Evolutionary conservation across 2,888 invertebrate genomes (phyloP), one percentile per base, ranked within the genome.

Genomic region (Parascotia fuliginaria): DNA sequence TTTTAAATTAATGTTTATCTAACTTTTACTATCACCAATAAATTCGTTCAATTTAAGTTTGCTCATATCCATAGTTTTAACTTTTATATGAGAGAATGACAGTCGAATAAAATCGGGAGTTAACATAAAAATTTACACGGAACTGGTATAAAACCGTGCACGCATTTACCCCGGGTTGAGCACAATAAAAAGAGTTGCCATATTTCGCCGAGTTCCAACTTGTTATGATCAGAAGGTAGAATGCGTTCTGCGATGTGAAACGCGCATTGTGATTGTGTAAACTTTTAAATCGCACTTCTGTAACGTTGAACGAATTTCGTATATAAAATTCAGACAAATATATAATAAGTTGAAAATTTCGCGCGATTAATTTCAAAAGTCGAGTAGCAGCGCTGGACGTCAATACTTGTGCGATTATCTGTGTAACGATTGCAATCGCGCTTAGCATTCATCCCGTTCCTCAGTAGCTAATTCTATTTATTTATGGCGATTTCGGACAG

Each of bases 141-240:
- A 75, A 75, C 64, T 66, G 66, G 71, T 65, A 81, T 82, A 78
- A 83, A 81, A 79, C 58, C 69, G 57, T 65, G 73, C 58, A 70
- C 68, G 70, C 70, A 74, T 75, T 65, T 67, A 66, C 61, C 52
- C 45, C 45, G 59, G 49, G 63, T 61, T 57, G 62, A 65, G 70
- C 69, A 77, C 75, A 80, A 82, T 86, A 85, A 85, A 85, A 83
- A 75, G 73, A 81, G 73, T 74, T 65, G 77, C 79, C 78, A 83
- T 86, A 86, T 86, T 83, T 81, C 70, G 71, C 71, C 51, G 75
- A 81, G 75, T 83, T 81, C 56, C 61, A 75, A 80, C 78, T 84
- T 87, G 84, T 85, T 87, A 87, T 84, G 82, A 84, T 78, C 82
- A 77, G 71, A 74, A 68, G 71, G 75, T 78, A 70, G 66, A 70